Evolutionary conservation across 2,888 invertebrate genomes (phyloP), one percentile per base, ranked within the genome.

Genomic region (Clusia tigrina): DNA sequence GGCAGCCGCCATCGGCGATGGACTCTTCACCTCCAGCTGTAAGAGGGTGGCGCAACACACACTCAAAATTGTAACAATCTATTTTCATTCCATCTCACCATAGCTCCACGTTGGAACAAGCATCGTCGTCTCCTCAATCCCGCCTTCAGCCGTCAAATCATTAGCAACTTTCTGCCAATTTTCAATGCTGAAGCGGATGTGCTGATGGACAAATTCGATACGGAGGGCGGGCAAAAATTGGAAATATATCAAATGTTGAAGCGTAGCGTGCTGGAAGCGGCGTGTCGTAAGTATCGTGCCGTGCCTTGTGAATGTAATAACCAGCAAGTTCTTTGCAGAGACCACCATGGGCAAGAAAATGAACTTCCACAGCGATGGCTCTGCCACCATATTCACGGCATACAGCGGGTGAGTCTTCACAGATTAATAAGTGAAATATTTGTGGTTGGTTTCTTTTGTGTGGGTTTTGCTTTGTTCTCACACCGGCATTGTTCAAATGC

Each of bases 51-150:
- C n/a, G n/a, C n/a, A n/a, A n/a, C n/a, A n/a, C n/a, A n/a, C n/a
- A n/a, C n/a, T n/a, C n/a, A n/a, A n/a, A n/a, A n/a, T n/a, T n/a
- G n/a, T n/a, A n/a, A n/a, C n/a, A n/a, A n/a, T n/a, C n/a, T n/a
- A n/a, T n/a, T n/a, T n/a, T n/a, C n/a, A n/a, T n/a, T n/a, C n/a
- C n/a, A n/a, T n/a, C n/a, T n/a, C n/a, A n/a, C n/a, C n/a, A 24
- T 22, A 78, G 80, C 80, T 9, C 76, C 78, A 0, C 78, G 80
- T 23, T 81, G 82, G 82, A 79, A 80, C 59, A 79, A 80, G 52
- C 81, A 81, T 71, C 80, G 81, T 2, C 80, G 81, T 5, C 74
- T 81, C 2, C 80, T 81, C n/a, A 82, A 81, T 70, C 82, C 81
- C n/a, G 80, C 81, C 18, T 81, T 81, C 58, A 74, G 79, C 18